These are phyloP conservation scores for Acleris emargana DNA, from an alignment of 2,888 invertebrate species.

Conservation along the genomic window DNA sequence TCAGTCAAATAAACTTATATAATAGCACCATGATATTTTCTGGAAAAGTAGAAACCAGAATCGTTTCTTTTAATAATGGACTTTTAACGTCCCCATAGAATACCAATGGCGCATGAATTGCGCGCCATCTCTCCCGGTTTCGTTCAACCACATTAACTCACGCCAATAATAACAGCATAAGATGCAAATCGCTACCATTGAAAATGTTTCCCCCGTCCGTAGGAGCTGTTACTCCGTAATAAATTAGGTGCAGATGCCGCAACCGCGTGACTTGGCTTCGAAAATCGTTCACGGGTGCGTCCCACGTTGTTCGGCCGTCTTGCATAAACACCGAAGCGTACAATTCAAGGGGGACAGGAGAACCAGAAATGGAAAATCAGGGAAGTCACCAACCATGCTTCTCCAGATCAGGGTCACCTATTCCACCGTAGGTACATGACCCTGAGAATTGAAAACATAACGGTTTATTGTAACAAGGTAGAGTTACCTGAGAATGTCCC, in stretches of 20 bases:
- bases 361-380: constrained; percentile 40
- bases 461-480: not conserved
- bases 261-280: constrained; percentile 53
- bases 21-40: not conserved
- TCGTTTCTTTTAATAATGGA: constrained; percentile 19
- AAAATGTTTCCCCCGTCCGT: constrained; percentile 47
- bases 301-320: constrained; percentile 39
- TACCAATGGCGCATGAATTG: constrained; percentile 25
- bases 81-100: constrained; percentile 16
- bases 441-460: constrained; percentile 20
- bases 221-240: constrained; percentile 51
- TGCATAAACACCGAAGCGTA: constrained; percentile 32
- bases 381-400: constrained; percentile 39
- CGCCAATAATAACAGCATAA: constrained; percentile 42
- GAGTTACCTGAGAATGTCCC: constrained; percentile 75
- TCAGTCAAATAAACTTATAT: not conserved
- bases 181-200: constrained; percentile 56
- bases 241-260: constrained; percentile 65
- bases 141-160: constrained; percentile 26
- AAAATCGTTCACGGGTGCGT: constrained; percentile 44
- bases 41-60: not conserved
- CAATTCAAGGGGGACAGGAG: constrained; percentile 36
- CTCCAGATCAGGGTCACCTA: constrained; percentile 39
- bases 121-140: constrained; percentile 25
- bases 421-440: constrained; percentile 28